Base-by-base conservation (phyloP, 2,113 vertebrate species). In the Scomber japonicus region DNA sequence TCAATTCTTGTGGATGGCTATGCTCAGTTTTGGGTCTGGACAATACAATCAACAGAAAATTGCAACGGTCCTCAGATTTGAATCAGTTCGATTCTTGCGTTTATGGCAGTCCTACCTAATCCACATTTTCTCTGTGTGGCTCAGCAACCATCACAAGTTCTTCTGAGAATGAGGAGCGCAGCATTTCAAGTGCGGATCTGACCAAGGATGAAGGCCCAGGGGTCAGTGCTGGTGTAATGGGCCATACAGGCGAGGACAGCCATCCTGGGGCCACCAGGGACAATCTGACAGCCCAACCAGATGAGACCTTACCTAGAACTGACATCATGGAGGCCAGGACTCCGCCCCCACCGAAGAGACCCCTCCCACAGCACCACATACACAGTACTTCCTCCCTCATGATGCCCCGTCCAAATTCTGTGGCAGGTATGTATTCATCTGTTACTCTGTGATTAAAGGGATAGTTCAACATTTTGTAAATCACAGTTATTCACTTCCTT, bases 131-230 rank as follows among this genome's bases (percentile, higher is more conserved):
- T 71, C 64, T 68, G 15, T 35, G 10, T 10, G 68, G 81, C 88
- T 89, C 92, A 99, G 98, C 98, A 77, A 98, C 97, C 45, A 96
- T 96, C 94, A 98, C 97, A 66, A 99, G 97, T 87, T 99, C 98
- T 24, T 99, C 97, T 75, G 98, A 99, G 95, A 99, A 99, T 62
- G 98, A 98, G 90, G 98, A 99, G 86, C 97, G 97, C 66, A 97
- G 97, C 79, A 94, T 96, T 75, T 97, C 96, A 86, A 98, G 96
- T 91, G 93, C 98, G 89, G 96, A 97, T 65, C 96, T 96, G 96
- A 96, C 88, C 67, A 97, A 96, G 92, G 97, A 99, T 57, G 95
- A 96, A 61, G 93, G 94, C 87, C 84, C 95, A 19, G 93, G 95
- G 82, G 90, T 73, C 24, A 15, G 65, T 55, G 40, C 69, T 8